These are phyloP conservation scores for Cossypha caffra DNA, from an alignment of 2,797 vertebrate genomes.

Conservation along the genomic window DNA sequence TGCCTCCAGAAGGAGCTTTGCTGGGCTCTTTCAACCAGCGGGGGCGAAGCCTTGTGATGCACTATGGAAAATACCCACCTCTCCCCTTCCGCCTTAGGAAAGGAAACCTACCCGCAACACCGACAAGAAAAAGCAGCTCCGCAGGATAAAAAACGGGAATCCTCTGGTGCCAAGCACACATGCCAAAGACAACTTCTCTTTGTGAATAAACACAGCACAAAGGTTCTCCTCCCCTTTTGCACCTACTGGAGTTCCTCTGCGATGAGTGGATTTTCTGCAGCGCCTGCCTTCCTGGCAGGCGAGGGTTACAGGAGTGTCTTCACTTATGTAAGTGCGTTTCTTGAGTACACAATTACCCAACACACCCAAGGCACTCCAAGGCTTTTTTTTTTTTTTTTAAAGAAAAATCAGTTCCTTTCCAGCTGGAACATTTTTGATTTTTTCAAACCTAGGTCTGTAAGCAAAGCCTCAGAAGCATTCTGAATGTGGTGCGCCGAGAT, in stretches of 20 bases:
- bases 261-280: not conserved
- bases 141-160: not conserved
- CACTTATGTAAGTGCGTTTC: conserved; percentile 47
- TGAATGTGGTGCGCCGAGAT: not conserved
- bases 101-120: not conserved
- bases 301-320: conserved; percentile 45
- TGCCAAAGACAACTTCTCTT: conserved; percentile 26
- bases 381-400: not conserved
- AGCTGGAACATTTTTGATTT: not conserved
- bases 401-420: not conserved
- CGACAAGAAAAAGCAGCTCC: not conserved
- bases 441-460: not conserved
- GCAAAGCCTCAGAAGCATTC: rapidly evolving
- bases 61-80: not conserved
- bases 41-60: rapidly evolving
- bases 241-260: not conserved
- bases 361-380: conserved; percentile 32
- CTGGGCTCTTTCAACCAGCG: rapidly evolving
- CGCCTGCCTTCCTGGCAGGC: not conserved
- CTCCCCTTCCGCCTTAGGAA: not conserved
- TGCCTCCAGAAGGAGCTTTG: not conserved
- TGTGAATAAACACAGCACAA: not conserved
- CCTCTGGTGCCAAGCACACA: not conserved
- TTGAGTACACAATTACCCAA: conserved; percentile 54
- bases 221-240: not conserved